Percentiles rank a stretch among this genome's conserved stretches.
phyloP scores from a whole-genome alignment of 2,113 vertebrate species.

The Sigmodon hispidus region DNA sequence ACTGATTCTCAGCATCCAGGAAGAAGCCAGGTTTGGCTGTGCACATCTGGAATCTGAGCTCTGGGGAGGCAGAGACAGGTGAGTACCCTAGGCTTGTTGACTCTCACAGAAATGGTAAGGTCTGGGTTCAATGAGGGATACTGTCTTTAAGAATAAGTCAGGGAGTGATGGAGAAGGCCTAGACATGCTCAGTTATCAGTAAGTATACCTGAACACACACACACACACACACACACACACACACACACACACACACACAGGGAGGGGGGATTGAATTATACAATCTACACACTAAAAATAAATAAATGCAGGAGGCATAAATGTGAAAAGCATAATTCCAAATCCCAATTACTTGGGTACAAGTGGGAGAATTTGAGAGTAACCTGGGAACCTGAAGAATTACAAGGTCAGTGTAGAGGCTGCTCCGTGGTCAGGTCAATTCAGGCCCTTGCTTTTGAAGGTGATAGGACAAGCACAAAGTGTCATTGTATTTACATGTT shows the following conservation, averaged over 20 bases:
- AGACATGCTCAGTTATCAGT: neutral
- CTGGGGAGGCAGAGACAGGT: neutral
- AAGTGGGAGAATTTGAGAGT: conserved; percentile 9
- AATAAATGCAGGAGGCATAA: neutral
- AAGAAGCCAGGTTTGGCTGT: neutral
- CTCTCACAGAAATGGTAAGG: neutral
- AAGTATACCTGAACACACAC: neutral
- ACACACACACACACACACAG: neutral
- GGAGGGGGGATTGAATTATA: neutral
- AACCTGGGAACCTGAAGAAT: neutral
- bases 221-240: neutral
- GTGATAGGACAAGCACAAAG: neutral
- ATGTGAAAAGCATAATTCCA: neutral
- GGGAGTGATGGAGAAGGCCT: neutral
- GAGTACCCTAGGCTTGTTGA: neutral
- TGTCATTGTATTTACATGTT: neutral
- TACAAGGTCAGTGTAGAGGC: neutral
- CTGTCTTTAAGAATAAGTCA: neutral
- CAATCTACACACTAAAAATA: neutral
- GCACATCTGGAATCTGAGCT: neutral
- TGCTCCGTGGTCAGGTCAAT: neutral
- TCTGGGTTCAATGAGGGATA: neutral
- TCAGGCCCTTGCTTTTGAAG: neutral
- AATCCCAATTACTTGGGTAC: neutral
- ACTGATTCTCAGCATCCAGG: neutral